Base-by-base conservation (phyloP, 2,888 invertebrate species). In the Coenonympha glycerion region DNA sequence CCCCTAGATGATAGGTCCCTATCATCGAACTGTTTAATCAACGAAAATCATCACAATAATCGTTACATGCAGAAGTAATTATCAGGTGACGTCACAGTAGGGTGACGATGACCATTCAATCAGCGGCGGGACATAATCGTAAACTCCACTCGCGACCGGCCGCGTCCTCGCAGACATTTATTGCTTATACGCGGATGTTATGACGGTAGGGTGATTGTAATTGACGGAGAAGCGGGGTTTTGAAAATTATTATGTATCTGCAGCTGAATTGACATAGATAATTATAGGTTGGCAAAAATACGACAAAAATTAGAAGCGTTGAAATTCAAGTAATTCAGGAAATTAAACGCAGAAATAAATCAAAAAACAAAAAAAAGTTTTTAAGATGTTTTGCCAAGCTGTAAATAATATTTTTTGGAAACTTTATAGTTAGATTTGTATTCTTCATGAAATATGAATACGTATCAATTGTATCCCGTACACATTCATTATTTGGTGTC, bases 101-200 rank as follows among this genome's bases (percentile, higher is more conserved):
- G 79, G 80, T 69, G 75, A 70, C 74, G 73, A 72, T 67, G 72
- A 72, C 79, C 83, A 81, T 85, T 86, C 85, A 83, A 85, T 86
- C 86, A 84, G 76, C 78, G 77, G 71, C 64, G 67, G 81, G 72
- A 79, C 77, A 85, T 84, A 82, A 84, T 85, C 84, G 82, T 87
- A 85, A 86, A 85, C 34, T 34, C 6, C 1, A 45, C 15, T 45
- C 34, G 45, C 71, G 72, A 62, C 69, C 69, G 67, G 41, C 66
- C 64, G 59, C 65, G 65, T 57, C 50, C 58, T 58, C 57, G 56
- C 65, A 66, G 73, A 78, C 79, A 68, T 77, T 81, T 81, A 82
- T 76, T 66, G 68, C 70, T 56, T 60, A 65, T 65, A 64, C 64
- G 62, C 69, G 69, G 73, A 77, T 73, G 76, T 78, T 80, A 81